Base-by-base conservation (phyloP, 37 sponge, comb jelly and placozoan genomes). In the Theonella swinhoei region DNA sequence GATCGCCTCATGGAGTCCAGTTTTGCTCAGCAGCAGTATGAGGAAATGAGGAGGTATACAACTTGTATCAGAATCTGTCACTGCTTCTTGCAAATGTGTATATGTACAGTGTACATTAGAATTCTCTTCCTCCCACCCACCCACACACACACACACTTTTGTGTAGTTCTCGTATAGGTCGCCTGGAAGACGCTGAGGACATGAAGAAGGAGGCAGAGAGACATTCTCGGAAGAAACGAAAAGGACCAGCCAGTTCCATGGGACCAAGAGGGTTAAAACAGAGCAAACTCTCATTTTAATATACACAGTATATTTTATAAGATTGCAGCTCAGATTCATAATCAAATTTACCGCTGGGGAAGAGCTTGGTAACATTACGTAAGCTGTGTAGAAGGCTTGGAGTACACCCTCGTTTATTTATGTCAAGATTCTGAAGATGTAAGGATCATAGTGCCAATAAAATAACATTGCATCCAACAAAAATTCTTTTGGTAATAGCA, bases 1-100 rank as follows among this genome's bases (percentile, higher is more conserved):
- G 87, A 74, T 34, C 26, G 30, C n/a, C 69, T 64, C 14, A 93
- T 93, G 94, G 94, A 93, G 80, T 93, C 94, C 25, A 93, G 94
- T 54, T 93, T 41, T 74, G 80, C 94, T 34, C 94, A 93, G 66
- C 94, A 93, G 68, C 81, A 89, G 74, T 93, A 82, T 83, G 94
- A 93, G 64, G 94, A 93, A 62, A 75, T 38, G 31, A 81, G 94
- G 63, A 93, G 94, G 94, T 93, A 14, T 76, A 28, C 59, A 29
- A 2, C 3, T 19, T n/a, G 7, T 23, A 5, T 29, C 66, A 23
- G 5, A 8, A 1, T 25, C 1, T 41, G 74, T 40, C 19, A 8
- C 9, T 40, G n/a, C 47, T 19, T 40, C 41, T 42, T 73, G 32
- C 70, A 35, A 5, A 5, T 29, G 11, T 31, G 32, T 4, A 37